Evolutionary conservation across 2,888 invertebrate genomes (phyloP).

Genomic region (Heliconius aoede): DNA sequence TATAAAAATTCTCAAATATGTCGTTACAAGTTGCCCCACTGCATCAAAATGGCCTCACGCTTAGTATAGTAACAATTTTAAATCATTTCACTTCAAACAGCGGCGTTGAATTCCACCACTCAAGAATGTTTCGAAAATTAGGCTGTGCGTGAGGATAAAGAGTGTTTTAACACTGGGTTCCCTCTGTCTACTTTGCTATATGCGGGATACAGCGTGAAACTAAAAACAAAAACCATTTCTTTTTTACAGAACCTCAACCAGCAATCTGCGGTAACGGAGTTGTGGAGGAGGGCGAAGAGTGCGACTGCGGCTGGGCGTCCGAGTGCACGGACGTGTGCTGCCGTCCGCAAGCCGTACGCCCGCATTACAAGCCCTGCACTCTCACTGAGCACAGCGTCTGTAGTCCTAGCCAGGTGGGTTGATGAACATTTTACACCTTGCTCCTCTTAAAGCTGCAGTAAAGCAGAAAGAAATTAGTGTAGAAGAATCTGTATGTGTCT

Average conservation of each 20-base stretch:
- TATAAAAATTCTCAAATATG: too few species aligned
- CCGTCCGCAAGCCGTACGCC: slow-evolving; percentile 93
- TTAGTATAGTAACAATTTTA: neutral
- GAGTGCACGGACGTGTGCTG: slow-evolving; percentile 98
- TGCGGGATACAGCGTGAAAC: neutral
- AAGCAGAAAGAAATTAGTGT: too few species aligned
- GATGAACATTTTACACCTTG: neutral
- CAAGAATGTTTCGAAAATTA: neutral
- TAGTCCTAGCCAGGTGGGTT: slow-evolving; percentile 90
- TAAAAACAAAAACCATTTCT: neutral
- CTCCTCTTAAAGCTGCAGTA: neutral
- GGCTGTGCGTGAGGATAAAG: too few species aligned
- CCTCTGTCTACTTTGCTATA: neutral
- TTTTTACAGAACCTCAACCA: slow-evolving; percentile 90
- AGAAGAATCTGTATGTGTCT: too few species aligned
- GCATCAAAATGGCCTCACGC: too few species aligned
- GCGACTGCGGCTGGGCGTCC: slow-evolving; percentile 99
- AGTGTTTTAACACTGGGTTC: too few species aligned
- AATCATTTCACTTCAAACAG: neutral
- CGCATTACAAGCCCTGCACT: slow-evolving; percentile 93
- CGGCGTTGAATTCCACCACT: neutral
- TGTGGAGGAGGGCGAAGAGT: slow-evolving; percentile 98
- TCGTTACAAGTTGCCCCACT: too few species aligned
- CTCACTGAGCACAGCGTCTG: slow-evolving; percentile 91
- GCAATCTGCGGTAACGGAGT: slow-evolving; percentile 99